Conservation (phyloP, 2,888 invertebrate species). For the Junonia oenone region DNA sequence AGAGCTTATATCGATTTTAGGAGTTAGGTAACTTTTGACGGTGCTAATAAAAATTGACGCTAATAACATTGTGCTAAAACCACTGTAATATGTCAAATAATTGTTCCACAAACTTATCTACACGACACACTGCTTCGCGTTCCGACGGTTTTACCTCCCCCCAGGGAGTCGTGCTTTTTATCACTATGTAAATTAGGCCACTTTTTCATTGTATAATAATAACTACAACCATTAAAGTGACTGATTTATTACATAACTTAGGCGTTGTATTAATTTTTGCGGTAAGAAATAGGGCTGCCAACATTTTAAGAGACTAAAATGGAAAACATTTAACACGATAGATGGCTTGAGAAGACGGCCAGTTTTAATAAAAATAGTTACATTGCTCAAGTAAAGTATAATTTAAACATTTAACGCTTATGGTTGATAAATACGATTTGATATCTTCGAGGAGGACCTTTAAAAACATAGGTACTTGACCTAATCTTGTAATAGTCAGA, state of each 20-base stretch:
- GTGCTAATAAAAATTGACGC: too few relatives aligned
- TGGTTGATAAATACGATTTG: too few relatives aligned
- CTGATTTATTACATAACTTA: slow-evolving; percentile 17
- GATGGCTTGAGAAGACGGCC: too few relatives aligned
- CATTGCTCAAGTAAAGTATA: background rate
- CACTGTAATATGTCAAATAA: background rate
- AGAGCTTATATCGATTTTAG: too few relatives aligned
- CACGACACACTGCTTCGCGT: slow-evolving; percentile 4
- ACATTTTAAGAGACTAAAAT: background rate
- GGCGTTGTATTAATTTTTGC: background rate
- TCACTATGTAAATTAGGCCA: slow-evolving; percentile 24
- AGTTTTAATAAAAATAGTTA: too few relatives aligned
- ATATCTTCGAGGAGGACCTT: background rate
- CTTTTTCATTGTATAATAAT: slow-evolving; percentile 24
- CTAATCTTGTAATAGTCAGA: too few relatives aligned
- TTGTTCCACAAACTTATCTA: slow-evolving; percentile 7
- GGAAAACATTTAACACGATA: background rate
- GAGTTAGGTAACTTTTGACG: too few relatives aligned
- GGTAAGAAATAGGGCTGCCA: background rate
- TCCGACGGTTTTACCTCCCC: slow-evolving; percentile 14
- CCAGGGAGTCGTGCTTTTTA: slow-evolving; percentile 20
- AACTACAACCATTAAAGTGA: slow-evolving; percentile 13
- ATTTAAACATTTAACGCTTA: too few relatives aligned
- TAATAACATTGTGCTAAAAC: background rate
- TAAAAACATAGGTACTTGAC: too few relatives aligned